Evolutionary conservation across 1,140 invertebrate genomes (phyloP).

Genomic region (Vanessa atalanta): DNA sequence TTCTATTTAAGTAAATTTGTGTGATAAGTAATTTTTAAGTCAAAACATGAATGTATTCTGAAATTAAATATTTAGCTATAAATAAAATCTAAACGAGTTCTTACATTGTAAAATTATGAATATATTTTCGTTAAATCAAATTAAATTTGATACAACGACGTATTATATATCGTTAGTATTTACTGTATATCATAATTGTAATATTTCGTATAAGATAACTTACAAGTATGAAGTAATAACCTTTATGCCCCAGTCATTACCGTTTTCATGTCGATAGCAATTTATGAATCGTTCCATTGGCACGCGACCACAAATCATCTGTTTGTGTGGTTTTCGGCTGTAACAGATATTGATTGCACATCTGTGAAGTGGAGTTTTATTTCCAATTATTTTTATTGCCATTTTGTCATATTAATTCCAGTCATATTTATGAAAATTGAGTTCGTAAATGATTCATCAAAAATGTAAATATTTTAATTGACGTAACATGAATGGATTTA

Average conservation of each 20-base stretch:
- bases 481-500: neutral
- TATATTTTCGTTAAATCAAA: too few relatives aligned
- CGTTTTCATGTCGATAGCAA: constrained; percentile 10
- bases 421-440: neutral
- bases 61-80: too few relatives aligned
- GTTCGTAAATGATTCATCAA: neutral
- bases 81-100: too few relatives aligned
- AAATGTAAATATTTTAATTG: neutral
- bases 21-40: too few relatives aligned
- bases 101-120: too few relatives aligned
- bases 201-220: constrained; percentile 2
- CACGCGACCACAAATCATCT: constrained; percentile 25
- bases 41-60: too few relatives aligned
- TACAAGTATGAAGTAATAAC: constrained; percentile 11
- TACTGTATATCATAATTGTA: too few relatives aligned
- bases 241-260: constrained; percentile 10
- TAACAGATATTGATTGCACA: constrained; percentile 19
- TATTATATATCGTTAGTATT: too few relatives aligned
- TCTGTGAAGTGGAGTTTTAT: constrained; percentile 4
- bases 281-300: constrained; percentile 20
- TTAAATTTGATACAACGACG: too few relatives aligned
- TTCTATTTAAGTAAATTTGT: too few relatives aligned
- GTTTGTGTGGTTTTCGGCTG: constrained; percentile 16
- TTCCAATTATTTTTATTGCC: constrained; percentile 1
- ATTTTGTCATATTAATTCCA: constrained; percentile 2